Percentiles rank a stretch among this genome's conserved stretches.
phyloP scores from a whole-genome alignment of 2,888 invertebrate genomes.

The Suillia variegata region DNA sequence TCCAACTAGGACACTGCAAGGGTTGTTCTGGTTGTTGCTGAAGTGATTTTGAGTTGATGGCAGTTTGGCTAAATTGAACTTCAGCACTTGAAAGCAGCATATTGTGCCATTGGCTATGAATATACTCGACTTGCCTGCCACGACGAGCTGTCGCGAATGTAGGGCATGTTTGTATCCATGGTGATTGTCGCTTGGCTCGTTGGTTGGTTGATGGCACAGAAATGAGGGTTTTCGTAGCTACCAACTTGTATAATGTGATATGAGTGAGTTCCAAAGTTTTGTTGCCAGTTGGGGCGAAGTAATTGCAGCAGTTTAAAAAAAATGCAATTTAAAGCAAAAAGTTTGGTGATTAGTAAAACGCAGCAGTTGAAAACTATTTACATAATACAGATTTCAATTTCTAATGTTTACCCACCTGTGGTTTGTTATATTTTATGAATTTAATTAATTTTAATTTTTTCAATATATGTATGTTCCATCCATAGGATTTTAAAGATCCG shows the following conservation, averaged over 20 bases:
- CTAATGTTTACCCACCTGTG: too few species aligned
- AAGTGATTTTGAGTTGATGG: background rate
- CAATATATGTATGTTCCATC: too few species aligned
- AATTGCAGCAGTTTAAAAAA: background rate
- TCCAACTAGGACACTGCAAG: constrained; percentile 11
- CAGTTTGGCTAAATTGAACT: constrained; percentile 7
- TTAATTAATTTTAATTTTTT: too few species aligned
- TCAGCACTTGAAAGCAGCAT: constrained; percentile 13
- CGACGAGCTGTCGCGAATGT: background rate
- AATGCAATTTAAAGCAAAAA: background rate
- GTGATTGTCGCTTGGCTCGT: background rate
- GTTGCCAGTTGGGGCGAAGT: background rate
- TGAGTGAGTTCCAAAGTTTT: background rate
- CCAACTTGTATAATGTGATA: too few species aligned
- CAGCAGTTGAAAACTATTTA: too few species aligned
- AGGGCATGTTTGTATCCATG: background rate
- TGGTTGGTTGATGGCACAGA: background rate
- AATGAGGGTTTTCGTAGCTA: background rate
- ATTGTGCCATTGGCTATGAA: constrained; percentile 12
- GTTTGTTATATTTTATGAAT: too few species aligned
- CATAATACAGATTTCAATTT: too few species aligned
- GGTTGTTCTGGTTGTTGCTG: too few species aligned
- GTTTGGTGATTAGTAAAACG: background rate
- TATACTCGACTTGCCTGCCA: too few species aligned
- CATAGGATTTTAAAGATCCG: too few species aligned